Conservation (phyloP, 92 coral and sea anemone genomes). For the Zoanthus sociatus region DNA sequence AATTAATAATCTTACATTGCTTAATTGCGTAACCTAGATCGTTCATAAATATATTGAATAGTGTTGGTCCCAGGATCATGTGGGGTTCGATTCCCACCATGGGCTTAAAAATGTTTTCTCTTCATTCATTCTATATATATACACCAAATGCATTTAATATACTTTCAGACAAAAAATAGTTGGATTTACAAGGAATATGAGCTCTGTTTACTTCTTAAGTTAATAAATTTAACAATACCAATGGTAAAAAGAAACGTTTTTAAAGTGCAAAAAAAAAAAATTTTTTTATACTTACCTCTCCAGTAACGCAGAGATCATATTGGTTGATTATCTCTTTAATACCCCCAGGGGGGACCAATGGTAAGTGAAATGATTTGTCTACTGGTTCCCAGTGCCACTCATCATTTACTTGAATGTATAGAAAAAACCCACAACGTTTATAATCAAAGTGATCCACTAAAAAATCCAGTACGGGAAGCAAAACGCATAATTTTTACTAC, state of each 20-base stretch:
- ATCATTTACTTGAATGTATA: constrained; percentile 62
- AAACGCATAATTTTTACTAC: neutral
- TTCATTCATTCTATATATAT: too few species aligned
- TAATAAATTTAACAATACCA: neutral
- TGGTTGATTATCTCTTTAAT: constrained; percentile 70
- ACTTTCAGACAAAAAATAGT: too few species aligned
- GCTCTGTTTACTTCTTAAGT: too few species aligned
- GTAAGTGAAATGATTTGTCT: constrained; percentile 83
- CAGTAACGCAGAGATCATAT: constrained; percentile 94
- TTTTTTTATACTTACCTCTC: constrained; percentile 74
- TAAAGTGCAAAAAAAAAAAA: neutral
- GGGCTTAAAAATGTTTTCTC: too few species aligned
- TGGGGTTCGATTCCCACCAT: too few species aligned
- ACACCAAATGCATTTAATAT: too few species aligned
- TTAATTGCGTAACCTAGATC: too few species aligned
- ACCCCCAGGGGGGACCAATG: constrained; percentile 87
- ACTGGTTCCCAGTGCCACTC: constrained; percentile 98
- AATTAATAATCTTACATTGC: too few species aligned
- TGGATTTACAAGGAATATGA: too few species aligned
- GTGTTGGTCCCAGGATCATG: too few species aligned
- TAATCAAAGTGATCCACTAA: neutral
- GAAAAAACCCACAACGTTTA: neutral
- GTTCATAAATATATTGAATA: too few species aligned
- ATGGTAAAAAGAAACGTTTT: neutral
- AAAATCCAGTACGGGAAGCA: neutral